Evolutionary conservation across 2,888 invertebrate genomes (phyloP), one percentile per base, ranked within the genome.

Genomic region (Xylophagus ater): DNA sequence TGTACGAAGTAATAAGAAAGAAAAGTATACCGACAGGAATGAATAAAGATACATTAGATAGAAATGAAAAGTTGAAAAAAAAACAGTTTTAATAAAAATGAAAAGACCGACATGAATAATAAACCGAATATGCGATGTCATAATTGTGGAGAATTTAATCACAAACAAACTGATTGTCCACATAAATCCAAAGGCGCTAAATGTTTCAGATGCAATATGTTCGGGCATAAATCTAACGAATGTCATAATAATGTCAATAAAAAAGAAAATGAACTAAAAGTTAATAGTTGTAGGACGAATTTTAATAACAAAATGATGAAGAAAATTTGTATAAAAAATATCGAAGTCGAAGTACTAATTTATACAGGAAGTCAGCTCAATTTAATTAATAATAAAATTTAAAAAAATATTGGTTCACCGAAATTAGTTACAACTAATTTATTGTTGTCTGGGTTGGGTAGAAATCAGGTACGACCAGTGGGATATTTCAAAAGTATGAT

Each of bases 171-270:
- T 19, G 8, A 18, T 9, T 36, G 37, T 10, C 15, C 10, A 20
- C 14, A 21, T 7, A 37, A 37, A 37, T 21, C 20, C 8, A 37
- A 37, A 15, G 36, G 36, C 9, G 3, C 28, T 6, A 36, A 36
- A 29, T 36, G 36, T 17, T 29, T 28, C n/a, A 29, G 28, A 14
- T 36, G 36, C n/a, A 12, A 10, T 12, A 17, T 10, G 9, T 36
- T 28, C 15, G 36, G 36, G n/a, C 36, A 36, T 12, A 36, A 29
- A 4, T 9, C 29, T 4, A 3, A n/a, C 2, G 10, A 37, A 8
- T 28, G 28, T 28, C 28, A n/a, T n/a, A n/a, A n/a, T n/a, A n/a
- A n/a, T n/a, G 28, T 28, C 28, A 12, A 28, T 8, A 28, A 9
- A 28, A 12, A 12, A 12, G 9, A 12, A 28, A 10, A 7, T n/a